Evolutionary conservation across 1,140 invertebrate species (phyloP).

Genomic region (Anadara kagoshimensis): DNA sequence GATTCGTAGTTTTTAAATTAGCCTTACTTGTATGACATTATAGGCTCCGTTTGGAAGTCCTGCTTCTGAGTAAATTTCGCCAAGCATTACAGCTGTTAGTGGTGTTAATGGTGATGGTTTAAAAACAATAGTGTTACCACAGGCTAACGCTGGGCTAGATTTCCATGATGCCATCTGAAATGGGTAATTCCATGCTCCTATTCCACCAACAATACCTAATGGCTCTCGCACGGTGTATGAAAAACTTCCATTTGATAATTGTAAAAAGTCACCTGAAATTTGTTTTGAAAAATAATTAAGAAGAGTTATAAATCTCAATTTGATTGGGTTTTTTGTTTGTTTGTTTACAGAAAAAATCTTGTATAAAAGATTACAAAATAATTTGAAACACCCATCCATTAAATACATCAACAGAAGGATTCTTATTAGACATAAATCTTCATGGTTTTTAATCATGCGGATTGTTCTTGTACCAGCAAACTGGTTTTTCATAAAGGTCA

Average conservation of each 20-base stretch:
- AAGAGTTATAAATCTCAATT: no score
- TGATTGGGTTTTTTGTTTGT: no score
- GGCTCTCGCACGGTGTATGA: conserved; percentile 75
- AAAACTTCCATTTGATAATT: conserved; percentile 71
- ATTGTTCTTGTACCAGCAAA: no score
- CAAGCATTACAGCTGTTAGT: conserved; percentile 76
- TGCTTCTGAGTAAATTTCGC: conserved; percentile 75
- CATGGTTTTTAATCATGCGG: no score
- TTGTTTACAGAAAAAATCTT: no score
- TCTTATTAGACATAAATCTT: no score
- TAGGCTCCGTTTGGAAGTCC: conserved; percentile 77
- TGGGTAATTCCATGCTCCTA: conserved; percentile 80
- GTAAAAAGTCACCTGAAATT: conserved; percentile 68
- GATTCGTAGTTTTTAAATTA: no score
- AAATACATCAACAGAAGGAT: no score
- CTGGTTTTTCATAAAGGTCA: no score
- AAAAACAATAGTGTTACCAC: conserved; percentile 77
- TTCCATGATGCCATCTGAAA: conserved; percentile 77
- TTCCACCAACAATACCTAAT: conserved; percentile 76
- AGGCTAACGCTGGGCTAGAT: conserved; percentile 76
- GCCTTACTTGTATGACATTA: conserved; percentile 77
- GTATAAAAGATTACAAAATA: no score
- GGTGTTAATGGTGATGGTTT: conserved; percentile 78
- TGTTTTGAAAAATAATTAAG: not conserved
- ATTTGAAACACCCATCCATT: no score